Evolutionary conservation across 2,113 vertebrate genomes (phyloP), one percentile per base, ranked within the genome.

Genomic region (Perca fluviatilis): DNA sequence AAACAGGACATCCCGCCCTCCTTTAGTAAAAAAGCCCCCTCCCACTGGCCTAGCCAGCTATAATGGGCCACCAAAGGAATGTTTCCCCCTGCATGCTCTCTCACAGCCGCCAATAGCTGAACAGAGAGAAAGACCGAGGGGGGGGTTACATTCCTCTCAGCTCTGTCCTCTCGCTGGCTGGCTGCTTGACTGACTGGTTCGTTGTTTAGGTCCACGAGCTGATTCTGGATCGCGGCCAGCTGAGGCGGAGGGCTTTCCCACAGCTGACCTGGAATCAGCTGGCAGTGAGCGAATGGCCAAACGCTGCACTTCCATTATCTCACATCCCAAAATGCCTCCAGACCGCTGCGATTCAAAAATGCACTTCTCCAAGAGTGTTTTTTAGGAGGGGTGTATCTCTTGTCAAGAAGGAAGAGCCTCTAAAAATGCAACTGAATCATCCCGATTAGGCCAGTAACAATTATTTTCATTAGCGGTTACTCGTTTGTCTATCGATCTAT

Each of bases 61-160:
- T 78, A 91, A 92, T 86, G 86, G 89, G 88, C 91, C 88, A 92
- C 88, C 85, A 89, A 90, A 92, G 84, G 91, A 93, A 95, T 93
- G 90, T 77, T 86, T 81, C 84, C 85, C 84, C 84, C 66, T 15
- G 54, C 77, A 40, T 57, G 77, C 84, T 87, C 82, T 57, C 86
- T 77, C 75, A n/a, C 75, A 12, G 10, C 65, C 65, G 69, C 76
- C 86, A 88, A 78, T 82, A 78, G 82, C 80, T 85, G 87, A 82
- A 63, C 66, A 71, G 85, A 80, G 74, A 51, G 51, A 58, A n/a
- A 79, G 64, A 77, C 65, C 51, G 86, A 78, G 69, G 64, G 81
- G 70, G 86, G 86, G 86, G 66, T 21, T 47, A 72, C 85, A 94
- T 94, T 93, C 90, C 91, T 91, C 64, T 57, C 63, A 77, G 77